A percentile compares a stretch with the other conserved stretches of the same genome.
Conservation (phyloP, 1,140 invertebrate species). For the Cotesia glomerata region DNA sequence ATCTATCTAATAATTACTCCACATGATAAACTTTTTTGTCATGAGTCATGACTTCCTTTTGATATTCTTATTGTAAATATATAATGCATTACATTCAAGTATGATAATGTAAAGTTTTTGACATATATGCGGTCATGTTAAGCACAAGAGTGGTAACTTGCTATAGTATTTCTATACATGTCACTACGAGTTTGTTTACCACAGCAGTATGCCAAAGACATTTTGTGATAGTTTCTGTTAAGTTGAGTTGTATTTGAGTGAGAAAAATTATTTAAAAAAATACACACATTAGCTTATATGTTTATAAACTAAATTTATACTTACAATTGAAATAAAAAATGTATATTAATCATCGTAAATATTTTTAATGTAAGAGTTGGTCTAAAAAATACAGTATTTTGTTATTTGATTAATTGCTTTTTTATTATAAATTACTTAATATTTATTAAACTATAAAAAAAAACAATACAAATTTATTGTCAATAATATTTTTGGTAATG, state of each 20-base stretch:
- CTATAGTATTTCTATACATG: too few relatives aligned
- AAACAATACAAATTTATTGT: not conserved
- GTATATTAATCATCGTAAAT: not conserved
- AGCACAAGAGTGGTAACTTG: too few relatives aligned
- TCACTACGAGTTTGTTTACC: too few relatives aligned
- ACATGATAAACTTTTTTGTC: not conserved
- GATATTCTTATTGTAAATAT: too few relatives aligned
- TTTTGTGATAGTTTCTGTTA: conserved; percentile 1
- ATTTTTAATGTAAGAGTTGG: conserved; percentile 20
- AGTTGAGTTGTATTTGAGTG: too few relatives aligned
- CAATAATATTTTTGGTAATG: conserved; percentile 6
- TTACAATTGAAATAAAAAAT: not conserved
- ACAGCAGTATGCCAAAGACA: not conserved
- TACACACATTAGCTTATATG: not conserved
- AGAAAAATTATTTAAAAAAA: not conserved
- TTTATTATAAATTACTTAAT: not conserved
- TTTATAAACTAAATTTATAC: too few relatives aligned
- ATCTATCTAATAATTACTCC: conserved; percentile 54
- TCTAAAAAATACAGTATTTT: conserved; percentile 36
- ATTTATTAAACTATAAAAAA: not conserved
- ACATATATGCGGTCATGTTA: not conserved
- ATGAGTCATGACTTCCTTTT: not conserved
- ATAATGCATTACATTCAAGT: too few relatives aligned
- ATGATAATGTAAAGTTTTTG: not conserved
- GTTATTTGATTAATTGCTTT: conserved; percentile 1